Evolutionary conservation across 2,888 invertebrate species (phyloP).

Genomic region (Rosalia funebris): DNA sequence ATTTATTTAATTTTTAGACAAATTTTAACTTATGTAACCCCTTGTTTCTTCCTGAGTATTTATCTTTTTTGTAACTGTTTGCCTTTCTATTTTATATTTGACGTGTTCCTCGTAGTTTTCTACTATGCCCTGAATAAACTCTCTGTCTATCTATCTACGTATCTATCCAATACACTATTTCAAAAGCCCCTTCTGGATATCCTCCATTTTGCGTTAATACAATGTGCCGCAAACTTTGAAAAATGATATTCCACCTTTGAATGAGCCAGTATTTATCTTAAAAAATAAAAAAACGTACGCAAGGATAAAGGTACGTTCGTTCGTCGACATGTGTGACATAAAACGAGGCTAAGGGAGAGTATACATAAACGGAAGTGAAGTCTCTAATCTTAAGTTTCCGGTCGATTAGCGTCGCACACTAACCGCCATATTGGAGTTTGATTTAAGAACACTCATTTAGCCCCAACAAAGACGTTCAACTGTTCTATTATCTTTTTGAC

Average conservation of each 20-base stretch:
- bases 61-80: no score
- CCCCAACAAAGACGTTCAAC: slow-evolving; percentile 63
- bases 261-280: slow-evolving; percentile 32
- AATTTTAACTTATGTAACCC: no score
- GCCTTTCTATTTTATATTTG: no score
- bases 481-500: slow-evolving; percentile 63
- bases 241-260: slow-evolving; percentile 36
- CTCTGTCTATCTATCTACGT: no score
- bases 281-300: slow-evolving; percentile 35
- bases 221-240: slow-evolving; percentile 6
- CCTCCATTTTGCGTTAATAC: neutral
- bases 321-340: slow-evolving; percentile 35
- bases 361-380: slow-evolving; percentile 44
- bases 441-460: slow-evolving; percentile 66
- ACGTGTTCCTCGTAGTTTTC: no score
- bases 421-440: slow-evolving; percentile 66
- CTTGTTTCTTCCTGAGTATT: no score
- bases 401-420: slow-evolving; percentile 63
- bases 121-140: no score
- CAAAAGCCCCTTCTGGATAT: no score
- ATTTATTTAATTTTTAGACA: no score
- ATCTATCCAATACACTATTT: no score
- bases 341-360: slow-evolving; percentile 26
- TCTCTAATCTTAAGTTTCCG: slow-evolving; percentile 64
- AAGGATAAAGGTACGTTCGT: slow-evolving; percentile 32